Evolutionary conservation across 2,113 vertebrate genomes (phyloP).

Genomic region (Formicarius rufipectus): DNA sequence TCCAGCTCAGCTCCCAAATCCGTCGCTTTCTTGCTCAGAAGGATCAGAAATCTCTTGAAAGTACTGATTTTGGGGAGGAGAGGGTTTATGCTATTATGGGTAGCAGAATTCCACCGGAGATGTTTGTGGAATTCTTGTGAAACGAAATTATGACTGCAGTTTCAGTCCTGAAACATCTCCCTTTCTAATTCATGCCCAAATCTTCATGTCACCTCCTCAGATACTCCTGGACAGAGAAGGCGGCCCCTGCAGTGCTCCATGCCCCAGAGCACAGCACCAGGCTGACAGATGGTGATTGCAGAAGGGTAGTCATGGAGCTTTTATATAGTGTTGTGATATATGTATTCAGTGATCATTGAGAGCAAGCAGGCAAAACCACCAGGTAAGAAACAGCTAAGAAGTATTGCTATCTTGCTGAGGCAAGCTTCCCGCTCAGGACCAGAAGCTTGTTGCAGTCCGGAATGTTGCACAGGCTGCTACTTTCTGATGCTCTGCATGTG

Average conservation of each 20-base stretch:
- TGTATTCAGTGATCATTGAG: not conserved
- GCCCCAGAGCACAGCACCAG: accelerated
- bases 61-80: not conserved
- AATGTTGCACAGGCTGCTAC: not conserved
- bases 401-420: not conserved
- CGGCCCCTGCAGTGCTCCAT: not conserved
- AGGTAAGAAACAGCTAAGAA: not conserved
- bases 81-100: not conserved
- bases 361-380: not conserved
- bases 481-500: not conserved
- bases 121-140: not conserved
- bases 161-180: not conserved
- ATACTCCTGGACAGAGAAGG: not conserved
- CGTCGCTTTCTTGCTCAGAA: conserved; percentile 4
- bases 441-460: not conserved
- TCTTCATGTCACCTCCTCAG: not conserved
- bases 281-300: not conserved
- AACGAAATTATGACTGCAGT: not conserved
- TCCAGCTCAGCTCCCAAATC: not conserved
- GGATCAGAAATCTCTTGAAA: not conserved
- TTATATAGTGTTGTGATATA: not conserved
- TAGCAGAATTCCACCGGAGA: not conserved
- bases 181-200: not conserved
- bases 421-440: not conserved
- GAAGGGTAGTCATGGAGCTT: not conserved